Base-by-base conservation (phyloP, 2,888 invertebrate species). In the Octonoba sinensis region DNA sequence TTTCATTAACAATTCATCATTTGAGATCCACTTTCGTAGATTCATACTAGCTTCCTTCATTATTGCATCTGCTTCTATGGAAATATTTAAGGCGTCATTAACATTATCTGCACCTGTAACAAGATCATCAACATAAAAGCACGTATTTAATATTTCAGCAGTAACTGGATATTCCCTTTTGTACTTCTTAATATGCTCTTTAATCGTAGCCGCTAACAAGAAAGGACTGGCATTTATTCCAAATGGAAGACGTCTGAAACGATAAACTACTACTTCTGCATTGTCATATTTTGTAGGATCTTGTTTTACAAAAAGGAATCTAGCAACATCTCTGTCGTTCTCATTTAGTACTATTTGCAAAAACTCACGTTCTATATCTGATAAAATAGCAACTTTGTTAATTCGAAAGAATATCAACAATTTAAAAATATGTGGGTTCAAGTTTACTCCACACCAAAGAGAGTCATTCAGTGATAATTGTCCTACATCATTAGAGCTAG, bases 121-220 rank as follows among this genome's bases (percentile, higher is more conserved):
- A 22, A 44, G 15, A n/a, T 66, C 20, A 8, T 66, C 66, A 18
- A 16, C 66, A 16, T 66, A 66, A 11, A 66, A 22, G 47, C 56
- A 56, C 3, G 0, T 46, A 46, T 64, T 18, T 46, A 44, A n/a
- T 15, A 60, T 1, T 57, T 20, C 11, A 57, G 22, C 11, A 54
- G 18, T 4, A 16, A 22, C 20, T n/a, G 44, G 46, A 57, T 13
- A 2, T 22, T 16, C 1, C 13, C 20, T 3, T 47, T 8, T 36
- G 47, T 36, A 64, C n/a, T 56, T 59, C 47, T 59, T 36, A 11
- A 57, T 51, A n/a, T 70, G 69, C 3, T 8, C 16, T 13, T 27
- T 70, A 18, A 70, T 57, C 1, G 70, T 70, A 20, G 59, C 57
- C 20, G 70, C 15, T 4, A 70, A 22, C 2, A 59, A 20, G 44